Conservation (phyloP, 2,797 vertebrate genomes). For the Glossophaga mutica region DNA sequence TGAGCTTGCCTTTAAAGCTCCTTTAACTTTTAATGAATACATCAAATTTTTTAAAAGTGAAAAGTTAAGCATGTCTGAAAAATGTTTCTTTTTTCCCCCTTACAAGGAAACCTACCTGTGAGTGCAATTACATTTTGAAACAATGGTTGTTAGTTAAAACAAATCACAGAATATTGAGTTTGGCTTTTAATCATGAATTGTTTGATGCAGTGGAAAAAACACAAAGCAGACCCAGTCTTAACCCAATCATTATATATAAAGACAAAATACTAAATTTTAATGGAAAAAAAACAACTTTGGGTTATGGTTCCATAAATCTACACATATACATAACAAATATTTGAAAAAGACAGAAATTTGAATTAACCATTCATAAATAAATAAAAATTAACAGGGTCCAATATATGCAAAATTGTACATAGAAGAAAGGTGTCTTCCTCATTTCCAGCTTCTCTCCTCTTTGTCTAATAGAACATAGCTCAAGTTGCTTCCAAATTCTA, state of each 20-base stretch:
- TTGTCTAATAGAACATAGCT: not conserved
- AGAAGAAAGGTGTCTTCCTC: not conserved
- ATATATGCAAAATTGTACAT: not conserved
- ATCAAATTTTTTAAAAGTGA: not conserved
- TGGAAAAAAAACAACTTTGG: not conserved
- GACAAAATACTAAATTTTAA: conserved; percentile 11
- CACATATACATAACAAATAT: not conserved
- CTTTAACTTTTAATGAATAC: not conserved
- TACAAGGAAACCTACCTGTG: not conserved
- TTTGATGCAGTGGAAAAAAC: not conserved
- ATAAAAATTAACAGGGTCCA: not conserved
- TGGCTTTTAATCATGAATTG: not conserved
- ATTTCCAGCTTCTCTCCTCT: not conserved
- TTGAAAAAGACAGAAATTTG: not conserved
- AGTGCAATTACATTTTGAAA: not conserved
- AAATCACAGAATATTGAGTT: not conserved
- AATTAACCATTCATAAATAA: not conserved
- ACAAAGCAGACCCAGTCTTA: not conserved
- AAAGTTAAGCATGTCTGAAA: not conserved
- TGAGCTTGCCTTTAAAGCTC: not conserved
- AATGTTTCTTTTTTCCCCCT: not conserved
- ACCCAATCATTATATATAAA: not conserved
- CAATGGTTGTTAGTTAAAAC: not conserved
- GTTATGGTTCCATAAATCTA: not conserved
- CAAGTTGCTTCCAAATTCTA: not conserved